Evolutionary conservation across 2,888 invertebrate species (phyloP).

Genomic region (Nomada lathburiana): DNA sequence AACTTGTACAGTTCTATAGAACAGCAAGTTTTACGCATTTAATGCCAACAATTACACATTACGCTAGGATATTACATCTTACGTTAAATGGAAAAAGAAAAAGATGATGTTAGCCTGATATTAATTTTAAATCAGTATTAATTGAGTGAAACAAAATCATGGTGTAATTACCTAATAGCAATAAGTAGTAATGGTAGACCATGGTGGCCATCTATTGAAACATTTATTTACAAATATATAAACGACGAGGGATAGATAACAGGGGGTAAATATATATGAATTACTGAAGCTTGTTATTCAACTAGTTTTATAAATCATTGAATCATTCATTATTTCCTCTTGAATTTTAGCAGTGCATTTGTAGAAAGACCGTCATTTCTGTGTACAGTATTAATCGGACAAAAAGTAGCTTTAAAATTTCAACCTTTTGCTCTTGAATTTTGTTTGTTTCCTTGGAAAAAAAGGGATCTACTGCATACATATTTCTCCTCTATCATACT

Average conservation of each 20-base stretch:
- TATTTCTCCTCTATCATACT: conserved; percentile 18
- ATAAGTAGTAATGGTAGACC: conserved; percentile 77
- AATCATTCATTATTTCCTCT: conserved; percentile 10
- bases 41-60: conserved; percentile 43
- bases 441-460: conserved; percentile 7
- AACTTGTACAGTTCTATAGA: conserved; percentile 61
- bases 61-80: conserved; percentile 49
- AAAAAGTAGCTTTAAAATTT: not conserved
- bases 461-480: conserved; percentile 6
- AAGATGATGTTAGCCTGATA: conserved; percentile 52
- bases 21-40: conserved; percentile 52
- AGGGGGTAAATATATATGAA: conserved; percentile 39
- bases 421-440: not conserved
- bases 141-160: conserved; percentile 75
- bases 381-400: conserved; percentile 6
- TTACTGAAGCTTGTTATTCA: conserved; percentile 16
- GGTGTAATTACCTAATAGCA: conserved; percentile 71
- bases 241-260: conserved; percentile 49
- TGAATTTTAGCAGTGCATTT: conserved; percentile 43
- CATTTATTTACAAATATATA: conserved; percentile 57
- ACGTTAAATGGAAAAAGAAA: conserved; percentile 48
- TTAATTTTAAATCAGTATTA: conserved; percentile 67
- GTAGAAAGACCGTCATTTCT: not conserved
- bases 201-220: conserved; percentile 77
- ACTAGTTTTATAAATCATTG: conserved; percentile 32